These are phyloP conservation scores for Thymelicus lineola DNA, from an alignment of 2,888 invertebrate species.

Conservation along the genomic window DNA sequence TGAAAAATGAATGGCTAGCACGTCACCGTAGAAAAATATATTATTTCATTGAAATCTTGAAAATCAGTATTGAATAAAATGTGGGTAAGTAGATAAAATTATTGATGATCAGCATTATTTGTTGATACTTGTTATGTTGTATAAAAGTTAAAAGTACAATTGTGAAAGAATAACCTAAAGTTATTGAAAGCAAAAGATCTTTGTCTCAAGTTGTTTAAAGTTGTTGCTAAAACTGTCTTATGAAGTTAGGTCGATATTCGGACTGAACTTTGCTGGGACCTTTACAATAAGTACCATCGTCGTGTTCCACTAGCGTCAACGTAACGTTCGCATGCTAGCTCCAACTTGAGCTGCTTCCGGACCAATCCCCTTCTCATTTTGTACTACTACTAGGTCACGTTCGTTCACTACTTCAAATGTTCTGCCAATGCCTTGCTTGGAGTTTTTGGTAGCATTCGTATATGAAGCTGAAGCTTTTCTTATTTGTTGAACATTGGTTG, in stretches of 20 bases:
- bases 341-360: slow-evolving; percentile 7
- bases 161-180: not conserved
- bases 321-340: slow-evolving; percentile 6
- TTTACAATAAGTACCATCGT: not conserved
- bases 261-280: slow-evolving; percentile 5
- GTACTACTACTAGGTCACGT: slow-evolving; percentile 7
- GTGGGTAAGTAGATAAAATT: too few species aligned
- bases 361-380: slow-evolving; percentile 17
- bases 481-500: too few species aligned
- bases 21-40: not conserved
- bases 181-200: not conserved
- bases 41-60: not conserved
- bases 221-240: not conserved
- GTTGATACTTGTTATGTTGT: too few species aligned
- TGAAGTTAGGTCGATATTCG: not conserved
- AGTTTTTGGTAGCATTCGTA: too few species aligned
- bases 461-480: too few species aligned
- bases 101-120: too few species aligned
- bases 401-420: slow-evolving; percentile 9
- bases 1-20: not conserved
- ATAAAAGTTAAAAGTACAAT: too few species aligned
- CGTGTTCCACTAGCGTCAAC: not conserved
- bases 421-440: not conserved
- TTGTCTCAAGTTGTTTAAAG: not conserved
- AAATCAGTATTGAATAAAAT: not conserved